Base-by-base conservation (phyloP, 2,797 vertebrate species). In the Paedocypris micromegethes region DNA sequence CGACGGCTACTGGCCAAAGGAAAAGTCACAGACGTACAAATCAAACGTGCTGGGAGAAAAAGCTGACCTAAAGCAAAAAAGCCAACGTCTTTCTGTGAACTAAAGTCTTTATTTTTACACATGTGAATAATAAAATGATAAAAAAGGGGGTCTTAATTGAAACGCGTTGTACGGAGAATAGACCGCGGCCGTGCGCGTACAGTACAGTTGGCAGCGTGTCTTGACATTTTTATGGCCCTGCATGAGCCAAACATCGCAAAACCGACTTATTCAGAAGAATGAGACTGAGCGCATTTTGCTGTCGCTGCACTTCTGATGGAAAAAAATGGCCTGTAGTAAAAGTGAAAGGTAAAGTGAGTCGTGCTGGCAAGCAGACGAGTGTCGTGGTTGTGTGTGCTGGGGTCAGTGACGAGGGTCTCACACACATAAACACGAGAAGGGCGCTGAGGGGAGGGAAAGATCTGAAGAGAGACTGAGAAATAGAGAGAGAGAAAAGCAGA, bases 171-270 rank as follows among this genome's bases (percentile, higher is more conserved):
- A 40, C 46, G 23, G 76, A 72, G 46, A 39, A 72, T 62, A 77
- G 68, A 51, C 65, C 51, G 41, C 5, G 45, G 55, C 9, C 40
- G 9, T 71, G 47, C 49, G 46, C 53, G 9, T 56, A 77, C 38
- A 74, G 64, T 53, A 73, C 58, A 64, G 54, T 78, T 81, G 41
- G 75, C 80, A 80, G 77, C 65, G 54, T 70, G 66, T 70, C 76
- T 75, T 84, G 80, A 86, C 78, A 78, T 78, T 87, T 79, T 76
- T 80, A 79, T 80, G 78, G 78, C 79, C 80, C 78, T 68, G 65
- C 53, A 7, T 75, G 70, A 3, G 75, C 83, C 82, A 86, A 79
- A 74, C 76, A 76, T 83, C 85, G 80, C 69, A 82, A 86, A 86
- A 84, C 79, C 41, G 2, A 75, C 78, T 81, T 79, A 76, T 82